A percentile compares a stretch with the other conserved stretches of the same genome.
These are phyloP conservation scores for Ganaspis sp. DNA, from an alignment of 1,140 invertebrate genomes.

Conservation along the genomic window DNA sequence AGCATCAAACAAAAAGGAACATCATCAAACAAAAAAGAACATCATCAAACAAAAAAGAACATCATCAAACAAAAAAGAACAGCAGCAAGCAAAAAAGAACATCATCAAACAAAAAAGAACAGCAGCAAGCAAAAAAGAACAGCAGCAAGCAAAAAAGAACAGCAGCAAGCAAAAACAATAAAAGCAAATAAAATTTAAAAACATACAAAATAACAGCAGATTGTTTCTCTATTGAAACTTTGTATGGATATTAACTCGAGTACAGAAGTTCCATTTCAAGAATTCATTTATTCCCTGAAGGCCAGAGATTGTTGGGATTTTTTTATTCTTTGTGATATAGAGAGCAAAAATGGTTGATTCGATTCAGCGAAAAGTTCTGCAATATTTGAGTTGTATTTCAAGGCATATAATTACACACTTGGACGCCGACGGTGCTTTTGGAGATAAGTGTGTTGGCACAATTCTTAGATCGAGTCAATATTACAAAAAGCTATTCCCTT, in stretches of 20 bases:
- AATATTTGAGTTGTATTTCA: constrained; percentile 24
- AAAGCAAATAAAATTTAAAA: too few relatives aligned
- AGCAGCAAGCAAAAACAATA: too few relatives aligned
- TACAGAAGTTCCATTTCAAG: background rate
- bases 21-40: too few relatives aligned
- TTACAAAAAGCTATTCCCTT: background rate
- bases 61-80: too few relatives aligned
- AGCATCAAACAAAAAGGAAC: too few relatives aligned
- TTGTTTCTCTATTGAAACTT: too few relatives aligned
- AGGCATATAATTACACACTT: constrained; percentile 13
- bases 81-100: too few relatives aligned
- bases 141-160: too few relatives aligned
- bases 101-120: too few relatives aligned
- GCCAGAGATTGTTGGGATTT: background rate
- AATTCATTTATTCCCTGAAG: background rate
- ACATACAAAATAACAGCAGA: too few relatives aligned
- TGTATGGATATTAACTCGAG: background rate
- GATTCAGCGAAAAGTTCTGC: constrained; percentile 6
- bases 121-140: too few relatives aligned
- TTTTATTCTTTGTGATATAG: background rate
- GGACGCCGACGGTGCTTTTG: constrained; percentile 3
- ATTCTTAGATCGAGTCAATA: constrained; percentile 23
- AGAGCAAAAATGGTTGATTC: constrained; percentile 16
- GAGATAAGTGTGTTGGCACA: constrained; percentile 28
- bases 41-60: too few relatives aligned